These are phyloP conservation scores for Rhinichthys osculus DNA, from an alignment of 2,797 vertebrate species.

Conservation along the genomic window DNA sequence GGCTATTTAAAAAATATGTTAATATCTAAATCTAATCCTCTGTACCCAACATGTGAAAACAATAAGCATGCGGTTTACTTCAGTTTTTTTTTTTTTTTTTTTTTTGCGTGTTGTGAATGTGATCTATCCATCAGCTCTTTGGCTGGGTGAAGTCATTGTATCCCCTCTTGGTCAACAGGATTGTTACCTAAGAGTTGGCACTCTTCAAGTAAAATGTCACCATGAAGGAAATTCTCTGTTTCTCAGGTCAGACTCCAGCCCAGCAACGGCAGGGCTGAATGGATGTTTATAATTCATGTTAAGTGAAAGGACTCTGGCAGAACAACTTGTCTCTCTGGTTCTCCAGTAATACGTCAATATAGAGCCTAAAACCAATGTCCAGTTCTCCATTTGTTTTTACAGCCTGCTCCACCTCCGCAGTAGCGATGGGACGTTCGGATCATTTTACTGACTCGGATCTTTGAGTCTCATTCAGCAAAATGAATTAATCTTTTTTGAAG, in stretches of 20 bases:
- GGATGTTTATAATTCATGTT: conserved; percentile 33
- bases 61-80: neutral
- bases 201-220: conserved; percentile 20
- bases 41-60: neutral
- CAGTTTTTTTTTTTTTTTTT: no score
- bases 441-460: neutral
- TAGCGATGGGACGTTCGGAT: neutral
- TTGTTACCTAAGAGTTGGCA: conserved; percentile 20
- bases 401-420: neutral
- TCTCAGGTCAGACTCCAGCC: neutral
- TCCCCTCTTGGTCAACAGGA: neutral
- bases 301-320: conserved; percentile 44
- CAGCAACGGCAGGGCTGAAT: conserved; percentile 1
- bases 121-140: conserved; percentile 1
- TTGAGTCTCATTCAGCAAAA: neutral
- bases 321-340: conserved; percentile 31
- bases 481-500: neutral
- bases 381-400: neutral
- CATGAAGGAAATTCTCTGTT: conserved; percentile 27
- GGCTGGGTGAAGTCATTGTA: neutral
- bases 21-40: neutral
- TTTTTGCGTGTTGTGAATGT: neutral
- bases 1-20: neutral
- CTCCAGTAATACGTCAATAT: conserved; percentile 15
- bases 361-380: neutral